A percentile compares a stretch with the other conserved stretches of the same genome.
phyloP scores from a whole-genome alignment of 2,888 invertebrate genomes.

The Ptycholaimellus sp. region DNA sequence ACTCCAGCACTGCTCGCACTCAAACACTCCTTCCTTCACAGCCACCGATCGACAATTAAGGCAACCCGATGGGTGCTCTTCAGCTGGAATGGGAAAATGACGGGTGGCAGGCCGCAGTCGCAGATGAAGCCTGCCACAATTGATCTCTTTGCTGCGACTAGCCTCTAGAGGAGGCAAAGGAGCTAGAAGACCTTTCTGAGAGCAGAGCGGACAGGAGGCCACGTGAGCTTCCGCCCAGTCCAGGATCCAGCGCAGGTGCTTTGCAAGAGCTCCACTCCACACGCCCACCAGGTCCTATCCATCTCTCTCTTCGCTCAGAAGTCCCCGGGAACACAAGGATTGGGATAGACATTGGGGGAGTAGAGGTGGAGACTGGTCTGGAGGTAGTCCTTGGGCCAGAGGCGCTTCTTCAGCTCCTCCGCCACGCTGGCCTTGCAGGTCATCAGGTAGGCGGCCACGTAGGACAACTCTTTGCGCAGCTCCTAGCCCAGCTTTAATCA shows the following conservation, averaged over 20 bases:
- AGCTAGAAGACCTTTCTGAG: no score
- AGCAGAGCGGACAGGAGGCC: conserved; percentile 56
- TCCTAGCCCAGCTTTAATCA: no score
- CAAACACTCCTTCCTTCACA: conserved; percentile 10
- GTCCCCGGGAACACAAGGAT: no score
- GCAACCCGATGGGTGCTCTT: conserved; percentile 51
- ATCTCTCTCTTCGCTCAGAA: no score
- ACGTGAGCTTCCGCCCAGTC: conserved; percentile 62
- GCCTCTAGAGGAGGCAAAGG: no score
- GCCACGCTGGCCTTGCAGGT: conserved; percentile 72
- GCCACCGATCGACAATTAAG: neutral
- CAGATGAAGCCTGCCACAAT: conserved; percentile 94
- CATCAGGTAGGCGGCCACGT: conserved; percentile 65
- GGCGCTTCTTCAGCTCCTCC: conserved; percentile 39
- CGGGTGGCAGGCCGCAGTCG: conserved; percentile 63
- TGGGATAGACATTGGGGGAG: conserved; percentile 55
- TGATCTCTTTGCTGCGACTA: no score
- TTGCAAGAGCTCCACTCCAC: conserved; percentile 48
- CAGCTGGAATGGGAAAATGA: conserved; percentile 80
- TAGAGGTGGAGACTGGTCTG: conserved; percentile 76
- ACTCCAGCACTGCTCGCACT: conserved; percentile 26
- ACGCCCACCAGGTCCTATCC: conserved; percentile 50
- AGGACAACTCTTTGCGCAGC: conserved; percentile 61
- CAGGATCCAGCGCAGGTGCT: conserved; percentile 53
- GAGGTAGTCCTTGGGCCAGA: conserved; percentile 66